Evolutionary conservation across 2,113 vertebrate species (phyloP).

Genomic region (Cyanistes caeruleus): DNA sequence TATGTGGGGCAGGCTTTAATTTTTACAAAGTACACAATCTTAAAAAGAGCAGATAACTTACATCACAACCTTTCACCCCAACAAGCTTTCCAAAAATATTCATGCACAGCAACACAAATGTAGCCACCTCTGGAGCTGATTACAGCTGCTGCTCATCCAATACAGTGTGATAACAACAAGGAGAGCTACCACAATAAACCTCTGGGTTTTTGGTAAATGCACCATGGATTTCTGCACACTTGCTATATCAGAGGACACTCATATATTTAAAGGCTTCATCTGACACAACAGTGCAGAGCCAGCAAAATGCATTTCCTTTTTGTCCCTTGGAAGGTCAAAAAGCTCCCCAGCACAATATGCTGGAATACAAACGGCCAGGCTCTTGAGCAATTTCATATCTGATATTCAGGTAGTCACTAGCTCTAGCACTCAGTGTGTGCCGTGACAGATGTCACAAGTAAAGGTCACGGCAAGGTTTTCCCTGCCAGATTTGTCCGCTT

Average conservation of each 20-base stretch:
- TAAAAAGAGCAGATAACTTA: neutral
- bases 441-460: constrained; percentile 2
- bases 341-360: neutral
- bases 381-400: constrained; percentile 5
- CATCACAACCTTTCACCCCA: neutral
- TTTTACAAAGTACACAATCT: neutral
- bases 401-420: neutral
- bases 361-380: neutral
- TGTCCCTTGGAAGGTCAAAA: constrained; percentile 24
- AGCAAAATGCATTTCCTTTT: neutral
- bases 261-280: constrained; percentile 12
- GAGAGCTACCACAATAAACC: neutral
- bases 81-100: neutral
- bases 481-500: neutral
- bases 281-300: constrained; percentile 3
- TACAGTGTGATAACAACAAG: neutral
- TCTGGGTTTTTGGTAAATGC: neutral
- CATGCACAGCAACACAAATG: neutral
- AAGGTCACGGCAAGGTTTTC: constrained; percentile 27
- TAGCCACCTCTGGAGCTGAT: neutral
- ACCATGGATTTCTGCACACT: neutral
- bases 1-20: neutral
- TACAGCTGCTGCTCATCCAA: neutral
- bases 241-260: neutral
- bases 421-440: neutral